phyloP scores from a whole-genome alignment of 2,888 invertebrate species.

The Phrixothrix hirtus region DNA sequence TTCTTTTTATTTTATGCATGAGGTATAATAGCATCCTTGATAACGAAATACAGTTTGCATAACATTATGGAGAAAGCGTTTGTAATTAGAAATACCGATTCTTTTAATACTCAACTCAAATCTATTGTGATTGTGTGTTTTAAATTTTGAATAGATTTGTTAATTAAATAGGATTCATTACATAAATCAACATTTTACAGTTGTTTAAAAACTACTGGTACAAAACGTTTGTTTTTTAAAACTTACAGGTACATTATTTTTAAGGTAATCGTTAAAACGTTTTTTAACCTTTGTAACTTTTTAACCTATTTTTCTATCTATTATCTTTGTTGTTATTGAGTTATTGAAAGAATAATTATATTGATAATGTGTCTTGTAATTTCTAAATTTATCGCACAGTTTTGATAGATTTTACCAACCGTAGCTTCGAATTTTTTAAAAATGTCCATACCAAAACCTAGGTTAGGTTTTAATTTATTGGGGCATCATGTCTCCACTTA shows the following conservation, averaged over 20 bases:
- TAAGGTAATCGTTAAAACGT: constrained; percentile 8
- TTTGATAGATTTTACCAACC: too few relatives aligned
- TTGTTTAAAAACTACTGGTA: too few relatives aligned
- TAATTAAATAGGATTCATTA: not conserved
- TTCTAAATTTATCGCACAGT: too few relatives aligned
- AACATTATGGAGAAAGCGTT: constrained; percentile 18
- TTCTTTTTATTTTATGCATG: constrained; percentile 9
- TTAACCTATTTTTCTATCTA: constrained; percentile 13
- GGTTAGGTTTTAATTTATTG: too few relatives aligned
- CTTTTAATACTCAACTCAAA: constrained; percentile 8
- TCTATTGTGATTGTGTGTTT: constrained; percentile 12
- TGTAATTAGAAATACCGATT: constrained; percentile 20
- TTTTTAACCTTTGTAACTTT: constrained; percentile 21
- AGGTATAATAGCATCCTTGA: constrained; percentile 15
- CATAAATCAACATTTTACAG: too few relatives aligned
- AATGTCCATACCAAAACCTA: too few relatives aligned
- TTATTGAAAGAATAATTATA: too few relatives aligned
- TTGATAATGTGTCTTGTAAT: too few relatives aligned
- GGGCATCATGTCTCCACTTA: too few relatives aligned
- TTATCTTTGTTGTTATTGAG: constrained; percentile 9
- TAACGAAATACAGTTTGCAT: constrained; percentile 18
- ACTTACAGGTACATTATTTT: constrained; percentile 5
- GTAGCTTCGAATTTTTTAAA: too few relatives aligned
- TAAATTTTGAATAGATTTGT: constrained; percentile 10
- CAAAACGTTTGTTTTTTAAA: too few relatives aligned